Conservation (phyloP, 2,888 invertebrate species). For the Cremastinae sp. region DNA sequence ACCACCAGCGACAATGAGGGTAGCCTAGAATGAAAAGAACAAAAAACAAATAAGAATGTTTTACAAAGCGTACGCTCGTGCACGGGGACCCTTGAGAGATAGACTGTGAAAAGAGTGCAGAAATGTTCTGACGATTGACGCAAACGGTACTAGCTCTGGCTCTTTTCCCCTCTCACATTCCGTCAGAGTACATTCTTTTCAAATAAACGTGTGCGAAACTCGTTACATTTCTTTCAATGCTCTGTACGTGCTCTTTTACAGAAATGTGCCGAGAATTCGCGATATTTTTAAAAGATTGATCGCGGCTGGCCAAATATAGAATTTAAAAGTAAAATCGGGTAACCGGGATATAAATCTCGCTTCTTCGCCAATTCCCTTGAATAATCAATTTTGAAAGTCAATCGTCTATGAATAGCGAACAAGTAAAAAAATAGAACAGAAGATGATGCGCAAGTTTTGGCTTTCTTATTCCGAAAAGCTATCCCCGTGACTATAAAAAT, state of each 20-base stretch:
- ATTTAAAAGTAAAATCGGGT: no score
- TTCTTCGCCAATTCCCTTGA: no score
- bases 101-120: slow-evolving; percentile 5
- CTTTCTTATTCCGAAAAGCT: no score
- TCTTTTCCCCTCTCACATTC: neutral
- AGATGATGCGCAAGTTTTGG: no score
- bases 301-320: no score
- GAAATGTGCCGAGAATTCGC: neutral
- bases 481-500: no score
- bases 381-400: no score
- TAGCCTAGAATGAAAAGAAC: slow-evolving; percentile 23
- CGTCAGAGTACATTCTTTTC: neutral
- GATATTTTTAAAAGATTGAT: no score
- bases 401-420: no score
- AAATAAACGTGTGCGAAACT: neutral
- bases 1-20: slow-evolving; percentile 31
- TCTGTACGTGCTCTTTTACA: neutral
- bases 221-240: neutral
- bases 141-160: slow-evolving; percentile 6
- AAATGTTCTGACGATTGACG: slow-evolving; percentile 32
- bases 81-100: slow-evolving; percentile 8
- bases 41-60: slow-evolving; percentile 25
- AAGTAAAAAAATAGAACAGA: no score
- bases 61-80: slow-evolving; percentile 24
- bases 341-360: no score